Conservation (phyloP, 2,113 vertebrate genomes). For the Montifringilla adamsi region DNA sequence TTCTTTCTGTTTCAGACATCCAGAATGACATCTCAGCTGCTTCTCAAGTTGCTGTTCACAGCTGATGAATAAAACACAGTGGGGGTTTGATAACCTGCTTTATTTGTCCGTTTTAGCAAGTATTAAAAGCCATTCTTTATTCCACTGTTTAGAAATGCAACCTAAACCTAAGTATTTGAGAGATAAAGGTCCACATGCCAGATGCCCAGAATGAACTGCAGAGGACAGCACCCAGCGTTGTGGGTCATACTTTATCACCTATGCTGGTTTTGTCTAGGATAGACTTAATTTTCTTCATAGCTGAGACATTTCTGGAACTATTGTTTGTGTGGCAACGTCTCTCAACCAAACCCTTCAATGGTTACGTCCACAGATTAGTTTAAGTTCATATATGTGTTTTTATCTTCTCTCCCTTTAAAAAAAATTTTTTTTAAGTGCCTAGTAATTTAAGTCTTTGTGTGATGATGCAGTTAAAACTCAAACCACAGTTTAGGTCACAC, state of each 20-base stretch:
- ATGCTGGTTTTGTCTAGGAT: neutral
- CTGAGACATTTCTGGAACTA: neutral
- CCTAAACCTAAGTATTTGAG: neutral
- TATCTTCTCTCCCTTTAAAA: neutral
- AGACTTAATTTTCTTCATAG: neutral
- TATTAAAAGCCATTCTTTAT: neutral
- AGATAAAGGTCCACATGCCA: neutral
- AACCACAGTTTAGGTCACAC: neutral
- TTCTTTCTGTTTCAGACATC: neutral
- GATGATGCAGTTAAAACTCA: neutral
- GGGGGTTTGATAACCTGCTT: neutral
- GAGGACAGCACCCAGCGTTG: fast-evolving
- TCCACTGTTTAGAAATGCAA: neutral
- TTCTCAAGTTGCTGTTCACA: neutral
- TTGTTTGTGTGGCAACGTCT: neutral
- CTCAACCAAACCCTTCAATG: neutral
- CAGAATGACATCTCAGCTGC: neutral
- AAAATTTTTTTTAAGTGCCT: neutral
- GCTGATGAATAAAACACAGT: neutral
- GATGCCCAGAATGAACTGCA: neutral
- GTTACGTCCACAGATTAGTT: neutral
- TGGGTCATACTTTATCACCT: neutral
- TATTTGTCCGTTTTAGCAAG: neutral
- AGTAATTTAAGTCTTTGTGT: neutral
- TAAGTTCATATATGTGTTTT: neutral